A percentile compares a stretch with the other conserved stretches of the same genome.
Conservation (phyloP, 2,113 vertebrate species). For the Galemys pyrenaicus region DNA sequence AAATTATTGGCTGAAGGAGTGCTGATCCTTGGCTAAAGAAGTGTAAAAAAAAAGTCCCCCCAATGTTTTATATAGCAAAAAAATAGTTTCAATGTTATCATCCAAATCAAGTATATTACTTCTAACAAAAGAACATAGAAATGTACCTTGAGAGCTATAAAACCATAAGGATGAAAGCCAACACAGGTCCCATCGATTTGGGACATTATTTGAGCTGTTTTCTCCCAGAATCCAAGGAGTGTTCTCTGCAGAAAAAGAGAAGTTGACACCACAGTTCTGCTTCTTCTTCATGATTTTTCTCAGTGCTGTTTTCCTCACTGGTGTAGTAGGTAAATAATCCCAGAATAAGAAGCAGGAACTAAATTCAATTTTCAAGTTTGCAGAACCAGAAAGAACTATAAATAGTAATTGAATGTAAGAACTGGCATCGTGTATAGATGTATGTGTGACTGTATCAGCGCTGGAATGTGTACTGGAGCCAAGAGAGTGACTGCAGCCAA, state of each 20-base stretch:
- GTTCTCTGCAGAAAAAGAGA: constrained; percentile 83
- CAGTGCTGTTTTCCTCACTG: background rate
- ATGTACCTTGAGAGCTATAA: constrained; percentile 86
- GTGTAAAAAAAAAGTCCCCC: background rate
- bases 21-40: background rate
- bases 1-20: background rate
- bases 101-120: background rate
- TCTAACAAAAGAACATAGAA: constrained; percentile 41
- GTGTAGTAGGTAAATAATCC: background rate
- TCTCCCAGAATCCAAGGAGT: constrained; percentile 91
- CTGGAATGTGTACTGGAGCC: background rate
- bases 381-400: background rate
- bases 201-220: constrained; percentile 86
- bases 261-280: background rate
- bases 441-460: background rate
- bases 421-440: background rate
- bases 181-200: constrained; percentile 85
- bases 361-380: background rate
- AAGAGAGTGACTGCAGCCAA: background rate
- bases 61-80: constrained; percentile 46
- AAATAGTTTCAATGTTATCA: background rate
- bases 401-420: background rate
- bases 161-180: constrained; percentile 84
- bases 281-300: background rate
- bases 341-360: background rate